Base-by-base conservation (phyloP, 37 sponge, comb jelly and placozoan genomes). In the Halichondria panicea region DNA sequence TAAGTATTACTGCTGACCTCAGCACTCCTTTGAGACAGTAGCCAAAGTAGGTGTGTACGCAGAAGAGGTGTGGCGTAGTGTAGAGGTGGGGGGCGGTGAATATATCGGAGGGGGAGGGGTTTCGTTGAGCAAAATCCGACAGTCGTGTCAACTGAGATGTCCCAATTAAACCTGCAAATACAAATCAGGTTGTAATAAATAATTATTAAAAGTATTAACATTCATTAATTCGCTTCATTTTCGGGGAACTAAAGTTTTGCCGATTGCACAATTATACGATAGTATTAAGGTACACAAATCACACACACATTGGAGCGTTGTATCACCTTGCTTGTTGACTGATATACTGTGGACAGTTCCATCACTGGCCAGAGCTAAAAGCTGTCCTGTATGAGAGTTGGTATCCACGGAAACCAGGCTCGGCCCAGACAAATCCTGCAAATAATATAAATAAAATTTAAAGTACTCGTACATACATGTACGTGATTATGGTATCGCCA, bases 1-100 rank as follows among this genome's bases (percentile, higher is more conserved):
- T n/a, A n/a, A n/a, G n/a, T n/a, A n/a, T n/a, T n/a, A n/a, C n/a
- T 28, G 36, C 78, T 11, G 19, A 90, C 90, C 90, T 84, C 44
- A 84, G 21, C 37, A 62, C 74, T 55, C 90, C 90, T 35, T 62
- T 84, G 76, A 48, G 18, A 48, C 69, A 53, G 43, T 81, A 45
- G 36, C 90, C 85, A 70, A 43, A 65, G 71, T 71, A 76, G 44
- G 81, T 81, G 40, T 90, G 81, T n/a, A 78, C 41, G 28, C 37
- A 35, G 63, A 80, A 81, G 27, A 84, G 39, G 28, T 84, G 79
- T 2, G 79, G 24, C 34, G 15, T 15, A 15, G 36, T 55, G 18
- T 41, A 1, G 41, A 45, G 43, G 33, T 45, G 27, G 32, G 61
- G 30, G 13, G 75, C n/a, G 58, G 57, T 34, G 58, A 66, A 74